Percentiles rank a stretch among this genome's conserved stretches.
Conservation (phyloP, 1,140 invertebrate genomes). For the Drosophila ercepeae region DNA sequence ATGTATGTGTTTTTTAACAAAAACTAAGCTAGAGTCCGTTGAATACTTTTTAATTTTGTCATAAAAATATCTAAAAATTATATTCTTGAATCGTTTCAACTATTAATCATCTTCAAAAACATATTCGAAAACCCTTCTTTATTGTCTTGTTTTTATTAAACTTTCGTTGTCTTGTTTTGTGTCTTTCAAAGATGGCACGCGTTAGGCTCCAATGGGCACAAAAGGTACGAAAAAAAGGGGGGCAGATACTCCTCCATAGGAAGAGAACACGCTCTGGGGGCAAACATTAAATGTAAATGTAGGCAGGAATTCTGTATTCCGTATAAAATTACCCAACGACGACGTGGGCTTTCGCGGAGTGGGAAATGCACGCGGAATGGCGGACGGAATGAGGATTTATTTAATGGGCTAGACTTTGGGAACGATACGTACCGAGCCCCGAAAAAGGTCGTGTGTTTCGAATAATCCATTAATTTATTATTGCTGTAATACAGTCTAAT, state of each 20-base stretch:
- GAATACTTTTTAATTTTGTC: too few relatives aligned
- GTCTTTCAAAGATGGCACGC: conserved; percentile 56
- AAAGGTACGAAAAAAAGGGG: background rate
- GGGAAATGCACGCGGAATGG: conserved; percentile 12
- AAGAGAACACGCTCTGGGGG: background rate
- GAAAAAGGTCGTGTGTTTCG: background rate
- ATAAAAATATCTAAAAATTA: too few relatives aligned
- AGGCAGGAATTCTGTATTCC: conserved; percentile 44
- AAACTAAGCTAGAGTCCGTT: too few relatives aligned
- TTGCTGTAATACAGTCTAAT: background rate
- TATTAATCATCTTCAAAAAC: too few relatives aligned
- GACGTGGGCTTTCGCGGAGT: background rate
- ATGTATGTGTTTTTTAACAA: too few relatives aligned
- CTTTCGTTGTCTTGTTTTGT: conserved; percentile 14
- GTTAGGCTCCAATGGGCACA: conserved; percentile 6
- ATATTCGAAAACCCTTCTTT: too few relatives aligned
- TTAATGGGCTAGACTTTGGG: conserved; percentile 6
- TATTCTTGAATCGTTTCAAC: too few relatives aligned
- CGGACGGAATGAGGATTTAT: conserved; percentile 12
- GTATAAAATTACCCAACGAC: conserved; percentile 22
- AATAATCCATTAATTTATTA: background rate
- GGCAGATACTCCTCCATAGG: conserved; percentile 10
- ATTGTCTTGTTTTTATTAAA: too few relatives aligned
- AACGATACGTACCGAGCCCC: background rate
- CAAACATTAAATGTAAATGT: conserved; percentile 47